These are phyloP conservation scores for Lanistes nyassanus DNA, from an alignment of 1,140 invertebrate species.

Conservation along the genomic window DNA sequence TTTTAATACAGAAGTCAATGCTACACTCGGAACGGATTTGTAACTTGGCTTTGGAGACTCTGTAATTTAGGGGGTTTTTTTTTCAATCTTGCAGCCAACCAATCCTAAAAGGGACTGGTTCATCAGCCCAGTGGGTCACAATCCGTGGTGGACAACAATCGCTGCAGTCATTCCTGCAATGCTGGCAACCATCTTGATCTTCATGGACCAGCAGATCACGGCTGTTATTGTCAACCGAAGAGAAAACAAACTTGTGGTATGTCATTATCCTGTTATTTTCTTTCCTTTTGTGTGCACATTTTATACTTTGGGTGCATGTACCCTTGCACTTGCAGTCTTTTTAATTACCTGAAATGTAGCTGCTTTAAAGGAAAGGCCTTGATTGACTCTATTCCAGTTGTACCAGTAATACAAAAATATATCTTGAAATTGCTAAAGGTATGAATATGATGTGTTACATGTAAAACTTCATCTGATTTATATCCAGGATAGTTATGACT, in stretches of 20 bases:
- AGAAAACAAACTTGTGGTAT: conserved; percentile 94
- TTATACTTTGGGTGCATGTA: background rate
- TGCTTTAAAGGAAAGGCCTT: background rate
- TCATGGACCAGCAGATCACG: conserved; percentile 99
- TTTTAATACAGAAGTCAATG: too few species aligned
- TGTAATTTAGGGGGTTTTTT: background rate
- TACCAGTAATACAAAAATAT: background rate
- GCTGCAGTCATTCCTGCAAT: conserved; percentile 89
- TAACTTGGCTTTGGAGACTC: too few species aligned
- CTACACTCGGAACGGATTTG: too few species aligned
- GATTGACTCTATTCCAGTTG: background rate
- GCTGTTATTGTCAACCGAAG: conserved; percentile 98
- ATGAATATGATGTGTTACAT: background rate
- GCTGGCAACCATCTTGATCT: conserved; percentile 95
- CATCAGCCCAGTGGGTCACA: conserved; percentile 86
- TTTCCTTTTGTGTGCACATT: background rate
- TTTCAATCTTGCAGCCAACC: conserved; percentile 76
- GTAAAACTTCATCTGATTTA: too few species aligned
- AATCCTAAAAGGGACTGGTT: conserved; percentile 84
- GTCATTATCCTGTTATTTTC: conserved; percentile 15
- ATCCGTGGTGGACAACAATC: conserved; percentile 87
- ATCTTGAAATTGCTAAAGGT: background rate
- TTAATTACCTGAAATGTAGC: background rate
- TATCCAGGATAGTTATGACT: too few species aligned
- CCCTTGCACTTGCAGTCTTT: background rate